phyloP scores from a whole-genome alignment of 2,888 invertebrate genomes.

The Drosophila mulleri region DNA sequence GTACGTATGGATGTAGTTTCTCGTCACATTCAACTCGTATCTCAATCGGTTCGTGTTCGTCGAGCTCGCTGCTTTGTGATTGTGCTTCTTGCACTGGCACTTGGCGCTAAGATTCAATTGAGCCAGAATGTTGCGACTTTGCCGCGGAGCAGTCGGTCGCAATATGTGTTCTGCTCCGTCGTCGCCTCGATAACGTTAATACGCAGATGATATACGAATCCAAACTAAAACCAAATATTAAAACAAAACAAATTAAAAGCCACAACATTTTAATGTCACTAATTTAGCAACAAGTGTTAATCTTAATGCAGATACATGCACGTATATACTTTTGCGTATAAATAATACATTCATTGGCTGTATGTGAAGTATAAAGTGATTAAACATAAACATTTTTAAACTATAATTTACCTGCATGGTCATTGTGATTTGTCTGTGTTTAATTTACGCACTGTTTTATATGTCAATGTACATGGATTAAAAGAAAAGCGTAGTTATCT shows the following conservation, averaged over 20 bases:
- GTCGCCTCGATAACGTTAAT: constrained; percentile 38
- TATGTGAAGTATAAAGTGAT: constrained; percentile 19
- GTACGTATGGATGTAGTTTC: constrained; percentile 38
- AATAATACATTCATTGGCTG: neutral
- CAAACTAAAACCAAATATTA: constrained; percentile 18
- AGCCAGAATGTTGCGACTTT: constrained; percentile 69
- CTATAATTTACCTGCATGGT: constrained; percentile 36
- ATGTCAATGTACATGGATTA: neutral
- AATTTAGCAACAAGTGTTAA: constrained; percentile 53
- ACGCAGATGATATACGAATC: constrained; percentile 18
- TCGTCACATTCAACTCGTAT: constrained; percentile 56
- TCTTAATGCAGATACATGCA: constrained; percentile 22
- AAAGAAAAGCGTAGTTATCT: constrained; percentile 3
- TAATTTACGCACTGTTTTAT: constrained; percentile 3
- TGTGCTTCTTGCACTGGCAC: constrained; percentile 28
- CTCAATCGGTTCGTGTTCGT: constrained; percentile 49
- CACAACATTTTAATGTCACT: constrained; percentile 22
- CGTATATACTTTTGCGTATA: constrained; percentile 19
- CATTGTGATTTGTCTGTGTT: constrained; percentile 36
- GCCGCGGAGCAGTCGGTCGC: constrained; percentile 64
- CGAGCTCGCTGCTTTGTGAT: constrained; percentile 35
- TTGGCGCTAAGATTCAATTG: constrained; percentile 56
- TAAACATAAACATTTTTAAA: constrained; percentile 15
- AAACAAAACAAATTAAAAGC: neutral
- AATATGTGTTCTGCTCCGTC: constrained; percentile 48